These are phyloP conservation scores for Acanthosepion pharaonis DNA, from an alignment of 2,888 invertebrate genomes.

Conservation along the genomic window DNA sequence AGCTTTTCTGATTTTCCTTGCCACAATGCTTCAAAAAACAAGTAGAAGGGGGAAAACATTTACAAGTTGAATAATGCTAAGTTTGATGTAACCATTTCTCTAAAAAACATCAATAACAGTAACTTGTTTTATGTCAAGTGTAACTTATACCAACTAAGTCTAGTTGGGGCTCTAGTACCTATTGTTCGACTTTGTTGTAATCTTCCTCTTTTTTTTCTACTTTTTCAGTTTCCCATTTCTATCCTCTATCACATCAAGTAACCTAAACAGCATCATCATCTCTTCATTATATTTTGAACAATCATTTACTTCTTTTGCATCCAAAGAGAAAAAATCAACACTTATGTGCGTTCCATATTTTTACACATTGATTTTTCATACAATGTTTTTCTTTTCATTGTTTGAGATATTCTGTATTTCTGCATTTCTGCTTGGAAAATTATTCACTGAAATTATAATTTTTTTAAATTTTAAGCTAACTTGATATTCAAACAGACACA, in stretches of 20 bases:
- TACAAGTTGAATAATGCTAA: background rate
- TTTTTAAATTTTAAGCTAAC: background rate
- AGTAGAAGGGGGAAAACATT: background rate
- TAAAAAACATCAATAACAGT: constrained; percentile 11
- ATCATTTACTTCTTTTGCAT: background rate
- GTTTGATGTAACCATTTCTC: background rate
- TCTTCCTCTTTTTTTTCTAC: background rate
- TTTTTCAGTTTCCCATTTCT: background rate
- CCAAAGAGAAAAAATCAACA: background rate
- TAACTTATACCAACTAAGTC: background rate
- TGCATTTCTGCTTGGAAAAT: background rate
- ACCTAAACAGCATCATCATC: background rate
- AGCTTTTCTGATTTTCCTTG: background rate
- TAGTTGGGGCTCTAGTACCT: background rate
- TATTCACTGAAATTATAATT: background rate
- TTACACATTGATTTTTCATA: background rate
- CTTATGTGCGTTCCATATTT: background rate
- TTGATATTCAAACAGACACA: background rate
- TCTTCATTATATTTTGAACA: background rate
- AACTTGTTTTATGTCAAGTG: constrained; percentile 15
- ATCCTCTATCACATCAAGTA: background rate
- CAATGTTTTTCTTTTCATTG: too few relatives aligned
- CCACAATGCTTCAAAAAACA: background rate
- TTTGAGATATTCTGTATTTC: background rate
- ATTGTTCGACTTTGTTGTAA: background rate